Evolutionary conservation across 2,888 invertebrate genomes (phyloP).

Genomic region (Epirrhoe alternata): DNA sequence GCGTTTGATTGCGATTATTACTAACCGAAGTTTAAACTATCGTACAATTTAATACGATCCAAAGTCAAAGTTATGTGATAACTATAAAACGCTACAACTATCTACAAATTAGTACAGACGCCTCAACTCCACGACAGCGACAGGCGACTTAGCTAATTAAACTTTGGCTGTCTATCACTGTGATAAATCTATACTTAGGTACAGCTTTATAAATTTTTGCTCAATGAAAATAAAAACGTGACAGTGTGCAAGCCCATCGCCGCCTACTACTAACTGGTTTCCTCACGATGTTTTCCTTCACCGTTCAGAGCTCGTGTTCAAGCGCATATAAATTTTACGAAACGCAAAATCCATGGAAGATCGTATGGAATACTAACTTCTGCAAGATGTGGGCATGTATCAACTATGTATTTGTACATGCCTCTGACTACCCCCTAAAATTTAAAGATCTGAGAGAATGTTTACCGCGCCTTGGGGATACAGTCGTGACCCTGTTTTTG

Average conservation of each 20-base stretch:
- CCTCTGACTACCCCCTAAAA: too few species aligned
- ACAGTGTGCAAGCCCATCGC: not conserved
- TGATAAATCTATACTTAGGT: constrained; percentile 11
- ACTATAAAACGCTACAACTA: constrained; percentile 34
- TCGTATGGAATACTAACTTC: too few species aligned
- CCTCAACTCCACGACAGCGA: constrained; percentile 36
- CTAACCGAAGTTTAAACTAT: constrained; percentile 5
- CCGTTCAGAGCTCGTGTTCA: too few species aligned
- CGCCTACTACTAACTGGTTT: too few species aligned
- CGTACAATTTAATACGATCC: constrained; percentile 6
- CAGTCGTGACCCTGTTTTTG: too few species aligned
- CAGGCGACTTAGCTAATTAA: constrained; percentile 44
- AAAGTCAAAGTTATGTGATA: constrained; percentile 24
- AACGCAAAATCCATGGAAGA: too few species aligned
- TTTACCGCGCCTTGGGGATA: too few species aligned
- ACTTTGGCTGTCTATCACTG: constrained; percentile 38
- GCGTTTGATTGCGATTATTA: constrained; percentile 2
- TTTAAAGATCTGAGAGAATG: too few species aligned
- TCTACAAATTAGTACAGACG: constrained; percentile 38
- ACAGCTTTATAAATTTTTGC: constrained; percentile 10
- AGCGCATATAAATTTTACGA: too few species aligned
- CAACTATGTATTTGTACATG: too few species aligned
- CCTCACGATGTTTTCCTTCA: too few species aligned
- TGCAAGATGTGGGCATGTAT: too few species aligned
- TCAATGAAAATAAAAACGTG: constrained; percentile 1